Evolutionary conservation across 2,113 vertebrate genomes (phyloP).

Genomic region (Peromyscus polionotus): DNA sequence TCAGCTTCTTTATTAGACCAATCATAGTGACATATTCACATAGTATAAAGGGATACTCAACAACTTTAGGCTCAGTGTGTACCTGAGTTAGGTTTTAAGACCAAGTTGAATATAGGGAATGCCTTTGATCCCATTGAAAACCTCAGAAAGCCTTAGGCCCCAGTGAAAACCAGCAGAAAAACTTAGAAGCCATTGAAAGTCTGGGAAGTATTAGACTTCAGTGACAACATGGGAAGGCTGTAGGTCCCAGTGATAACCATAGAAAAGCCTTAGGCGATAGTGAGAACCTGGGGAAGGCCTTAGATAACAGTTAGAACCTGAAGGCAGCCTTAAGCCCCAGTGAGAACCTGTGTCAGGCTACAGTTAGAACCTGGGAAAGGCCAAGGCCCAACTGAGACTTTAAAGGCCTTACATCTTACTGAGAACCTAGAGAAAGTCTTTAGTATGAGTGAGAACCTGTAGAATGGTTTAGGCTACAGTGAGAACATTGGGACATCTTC

Average conservation of each 20-base stretch:
- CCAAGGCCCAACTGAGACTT: too few species aligned
- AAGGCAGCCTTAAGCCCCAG: neutral
- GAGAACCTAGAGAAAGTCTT: neutral
- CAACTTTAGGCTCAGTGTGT: neutral
- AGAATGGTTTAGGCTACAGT: neutral
- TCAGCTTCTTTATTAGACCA: too few species aligned
- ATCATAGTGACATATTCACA: neutral
- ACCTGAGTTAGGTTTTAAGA: neutral
- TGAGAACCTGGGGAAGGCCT: neutral
- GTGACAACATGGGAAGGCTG: neutral
- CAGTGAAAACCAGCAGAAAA: neutral
- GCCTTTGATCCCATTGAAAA: neutral
- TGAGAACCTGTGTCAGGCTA: neutral
- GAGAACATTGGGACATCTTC: neutral
- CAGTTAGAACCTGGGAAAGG: neutral
- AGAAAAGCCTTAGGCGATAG: neutral
- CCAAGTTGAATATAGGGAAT: neutral
- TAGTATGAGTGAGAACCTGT: neutral
- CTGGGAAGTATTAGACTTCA: neutral
- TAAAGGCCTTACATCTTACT: too few species aligned
- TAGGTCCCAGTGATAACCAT: neutral
- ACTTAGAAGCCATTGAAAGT: neutral
- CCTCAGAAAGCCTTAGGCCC: too few species aligned
- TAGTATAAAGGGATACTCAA: neutral
- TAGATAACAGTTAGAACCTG: too few species aligned